Percentiles rank a stretch among this genome's conserved stretches.
phyloP scores from a whole-genome alignment of 2,797 vertebrate genomes.

The Pogonophryne albipinna region DNA sequence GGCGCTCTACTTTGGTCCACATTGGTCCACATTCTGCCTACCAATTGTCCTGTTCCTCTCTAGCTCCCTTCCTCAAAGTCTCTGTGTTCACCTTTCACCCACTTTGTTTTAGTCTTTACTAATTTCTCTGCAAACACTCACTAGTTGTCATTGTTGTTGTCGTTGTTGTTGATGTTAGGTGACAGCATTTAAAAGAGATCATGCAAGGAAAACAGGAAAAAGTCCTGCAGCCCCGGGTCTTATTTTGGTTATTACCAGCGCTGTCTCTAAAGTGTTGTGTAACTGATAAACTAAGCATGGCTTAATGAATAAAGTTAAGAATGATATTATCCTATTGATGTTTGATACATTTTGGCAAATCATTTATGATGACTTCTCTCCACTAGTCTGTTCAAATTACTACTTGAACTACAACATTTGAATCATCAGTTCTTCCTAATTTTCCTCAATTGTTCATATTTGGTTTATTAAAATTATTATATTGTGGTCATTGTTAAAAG shows the following conservation, averaged over 20 bases:
- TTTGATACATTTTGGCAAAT: background rate
- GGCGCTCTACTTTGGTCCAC: conserved; percentile 82
- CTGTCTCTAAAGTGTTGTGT: conserved; percentile 17
- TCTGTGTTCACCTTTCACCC: conserved; percentile 6
- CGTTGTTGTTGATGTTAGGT: background rate
- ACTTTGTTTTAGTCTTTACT: background rate
- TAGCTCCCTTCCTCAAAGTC: background rate
- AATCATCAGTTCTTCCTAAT: no score
- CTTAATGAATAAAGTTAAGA: background rate
- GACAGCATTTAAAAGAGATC: conserved; percentile 12
- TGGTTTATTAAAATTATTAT: no score
- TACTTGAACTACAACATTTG: no score
- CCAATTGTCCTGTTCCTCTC: conserved; percentile 8
- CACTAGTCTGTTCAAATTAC: background rate
- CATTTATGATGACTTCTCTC: background rate
- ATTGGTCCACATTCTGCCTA: conserved; percentile 70
- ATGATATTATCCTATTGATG: no score
- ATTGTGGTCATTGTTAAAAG: no score
- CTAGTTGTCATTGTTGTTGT: background rate
- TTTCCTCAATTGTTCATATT: no score
- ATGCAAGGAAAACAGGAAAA: conserved; percentile 17
- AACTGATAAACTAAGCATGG: background rate
- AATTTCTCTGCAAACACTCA: background rate
- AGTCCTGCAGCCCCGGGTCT: background rate
- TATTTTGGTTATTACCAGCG: conserved; percentile 6